These are phyloP conservation scores for Bombus soroeensis DNA, from an alignment of 1,140 invertebrate genomes.

Conservation along the genomic window DNA sequence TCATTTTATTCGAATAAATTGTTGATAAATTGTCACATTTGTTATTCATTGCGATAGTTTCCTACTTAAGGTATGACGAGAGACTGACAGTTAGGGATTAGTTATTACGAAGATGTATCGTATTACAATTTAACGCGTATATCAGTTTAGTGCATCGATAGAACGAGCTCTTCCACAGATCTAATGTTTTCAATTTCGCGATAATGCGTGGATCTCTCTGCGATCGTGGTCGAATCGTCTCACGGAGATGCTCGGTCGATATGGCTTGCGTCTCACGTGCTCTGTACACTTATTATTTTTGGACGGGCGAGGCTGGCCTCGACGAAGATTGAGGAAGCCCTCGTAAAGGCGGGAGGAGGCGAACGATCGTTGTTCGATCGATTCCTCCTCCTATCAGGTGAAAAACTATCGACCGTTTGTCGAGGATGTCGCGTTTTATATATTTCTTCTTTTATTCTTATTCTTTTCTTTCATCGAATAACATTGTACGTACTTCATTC, in stretches of 20 bases:
- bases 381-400: slow-evolving; percentile 8
- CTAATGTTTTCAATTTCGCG: background rate
- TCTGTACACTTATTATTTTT: slow-evolving; percentile 45
- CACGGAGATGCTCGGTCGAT: slow-evolving; percentile 29
- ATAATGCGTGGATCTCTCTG: background rate
- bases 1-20: background rate
- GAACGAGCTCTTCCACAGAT: background rate
- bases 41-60: background rate
- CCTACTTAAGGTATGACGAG: background rate
- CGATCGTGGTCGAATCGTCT: slow-evolving; percentile 25
- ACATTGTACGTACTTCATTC: slow-evolving; percentile 49
- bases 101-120: background rate
- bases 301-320: background rate
- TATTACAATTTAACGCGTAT: background rate
- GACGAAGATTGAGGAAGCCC: background rate
- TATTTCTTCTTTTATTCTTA: slow-evolving; percentile 73
- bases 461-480: background rate
- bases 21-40: background rate
- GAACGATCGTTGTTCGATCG: background rate
- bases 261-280: slow-evolving; percentile 11
- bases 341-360: background rate
- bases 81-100: background rate
- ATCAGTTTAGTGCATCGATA: background rate
- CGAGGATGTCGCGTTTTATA: slow-evolving; percentile 35
- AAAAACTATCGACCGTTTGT: slow-evolving; percentile 41